phyloP scores from a whole-genome alignment of 2,888 invertebrate species.

The Venusia cambrica region DNA sequence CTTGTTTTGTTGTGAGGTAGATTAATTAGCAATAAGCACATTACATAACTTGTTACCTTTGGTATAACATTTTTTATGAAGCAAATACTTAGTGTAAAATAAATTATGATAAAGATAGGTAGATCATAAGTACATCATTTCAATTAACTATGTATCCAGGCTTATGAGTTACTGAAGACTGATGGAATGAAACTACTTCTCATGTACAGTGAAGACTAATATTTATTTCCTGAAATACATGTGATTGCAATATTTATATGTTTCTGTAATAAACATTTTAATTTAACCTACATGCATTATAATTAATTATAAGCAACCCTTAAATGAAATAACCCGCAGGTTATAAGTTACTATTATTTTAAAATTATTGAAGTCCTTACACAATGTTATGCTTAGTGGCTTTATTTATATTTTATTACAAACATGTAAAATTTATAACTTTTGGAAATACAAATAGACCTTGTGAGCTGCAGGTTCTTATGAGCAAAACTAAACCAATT shows the following conservation, averaged over 20 bases:
- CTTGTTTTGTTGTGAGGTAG: no score
- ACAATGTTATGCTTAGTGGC: no score
- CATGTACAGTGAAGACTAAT: constrained; percentile 43
- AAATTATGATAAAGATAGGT: no score
- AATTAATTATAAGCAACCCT: constrained; percentile 12
- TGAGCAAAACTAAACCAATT: neutral
- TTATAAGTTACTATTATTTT: constrained; percentile 9
- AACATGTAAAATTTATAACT: no score
- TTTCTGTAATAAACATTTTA: constrained; percentile 47
- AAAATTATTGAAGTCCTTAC: no score
- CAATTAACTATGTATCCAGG: constrained; percentile 2
- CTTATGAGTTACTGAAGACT: constrained; percentile 35
- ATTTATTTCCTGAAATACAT: constrained; percentile 52
- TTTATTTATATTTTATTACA: no score
- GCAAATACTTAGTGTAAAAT: no score
- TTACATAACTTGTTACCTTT: constrained; percentile 15
- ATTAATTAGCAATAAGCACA: no score
- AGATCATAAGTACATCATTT: no score
- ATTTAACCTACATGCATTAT: constrained; percentile 24
- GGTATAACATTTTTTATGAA: constrained; percentile 16
- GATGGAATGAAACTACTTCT: constrained; percentile 44
- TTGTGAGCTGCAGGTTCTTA: constrained; percentile 3
- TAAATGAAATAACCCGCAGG: neutral
- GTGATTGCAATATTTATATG: constrained; percentile 43
- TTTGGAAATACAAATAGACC: no score